Evolutionary conservation across 2,113 vertebrate species (phyloP).

Genomic region (Varanus salvator): DNA sequence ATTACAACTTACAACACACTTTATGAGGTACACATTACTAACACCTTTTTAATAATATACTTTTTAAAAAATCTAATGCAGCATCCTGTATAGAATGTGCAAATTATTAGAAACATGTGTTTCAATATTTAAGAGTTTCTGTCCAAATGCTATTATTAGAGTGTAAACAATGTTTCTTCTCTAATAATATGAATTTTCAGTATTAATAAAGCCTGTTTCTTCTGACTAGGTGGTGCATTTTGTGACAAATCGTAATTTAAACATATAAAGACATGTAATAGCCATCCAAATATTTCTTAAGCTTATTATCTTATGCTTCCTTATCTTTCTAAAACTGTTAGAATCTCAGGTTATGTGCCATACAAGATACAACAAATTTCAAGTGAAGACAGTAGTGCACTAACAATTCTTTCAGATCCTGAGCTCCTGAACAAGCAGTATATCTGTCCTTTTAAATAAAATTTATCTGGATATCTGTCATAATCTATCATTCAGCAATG

Average conservation of each 20-base stretch:
- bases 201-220: not conserved
- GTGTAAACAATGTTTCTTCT: not conserved
- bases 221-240: not conserved
- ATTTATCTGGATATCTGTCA: not conserved
- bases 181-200: not conserved
- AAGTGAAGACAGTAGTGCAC: not conserved
- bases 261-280: not conserved
- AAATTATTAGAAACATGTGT: not conserved
- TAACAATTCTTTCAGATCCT: not conserved
- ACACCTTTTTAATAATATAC: not conserved
- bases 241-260: not conserved
- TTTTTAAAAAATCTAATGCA: no score
- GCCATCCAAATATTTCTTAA: not conserved
- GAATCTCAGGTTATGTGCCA: not conserved
- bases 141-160: not conserved
- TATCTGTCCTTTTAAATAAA: not conserved
- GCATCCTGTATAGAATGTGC: not conserved
- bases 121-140: not conserved
- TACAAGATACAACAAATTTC: not conserved
- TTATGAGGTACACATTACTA: conserved; percentile 87
- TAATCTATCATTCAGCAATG: not conserved
- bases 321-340: not conserved
- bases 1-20: conserved; percentile 95
- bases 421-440: not conserved
- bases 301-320: not conserved